These are phyloP conservation scores for Sycophila texana DNA, from an alignment of 2,888 invertebrate genomes.

Conservation along the genomic window DNA sequence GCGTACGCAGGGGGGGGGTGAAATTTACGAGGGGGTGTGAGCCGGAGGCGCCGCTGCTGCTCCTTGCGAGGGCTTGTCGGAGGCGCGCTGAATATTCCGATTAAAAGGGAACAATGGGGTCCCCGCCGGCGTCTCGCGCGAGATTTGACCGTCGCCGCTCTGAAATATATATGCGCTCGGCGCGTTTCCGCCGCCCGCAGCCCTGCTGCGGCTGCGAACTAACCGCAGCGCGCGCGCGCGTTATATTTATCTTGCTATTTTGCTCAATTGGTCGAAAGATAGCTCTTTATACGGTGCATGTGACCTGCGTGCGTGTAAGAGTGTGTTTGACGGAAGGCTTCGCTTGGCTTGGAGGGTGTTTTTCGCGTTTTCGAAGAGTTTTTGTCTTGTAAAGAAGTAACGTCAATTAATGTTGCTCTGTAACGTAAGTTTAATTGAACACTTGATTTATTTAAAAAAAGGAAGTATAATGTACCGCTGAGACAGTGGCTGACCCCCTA, in stretches of 20 bases:
- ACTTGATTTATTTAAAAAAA: too few relatives aligned
- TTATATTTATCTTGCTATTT: slow-evolving; percentile 46
- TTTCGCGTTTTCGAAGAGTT: too few relatives aligned
- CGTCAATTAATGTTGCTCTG: too few relatives aligned
- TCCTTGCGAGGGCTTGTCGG: slow-evolving; percentile 44
- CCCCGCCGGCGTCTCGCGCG: slow-evolving; percentile 46
- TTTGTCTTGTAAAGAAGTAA: too few relatives aligned
- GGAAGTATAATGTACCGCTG: too few relatives aligned
- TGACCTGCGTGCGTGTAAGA: too few relatives aligned
- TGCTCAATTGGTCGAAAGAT: slow-evolving; percentile 41
- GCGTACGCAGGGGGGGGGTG: background rate
- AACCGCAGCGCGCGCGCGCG: background rate
- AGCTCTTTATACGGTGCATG: background rate
- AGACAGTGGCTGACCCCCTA: too few relatives aligned
- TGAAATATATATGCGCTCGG: slow-evolving; percentile 14
- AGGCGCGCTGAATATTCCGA: slow-evolving; percentile 65
- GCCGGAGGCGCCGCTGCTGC: background rate
- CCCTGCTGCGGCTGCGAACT: too few relatives aligned
- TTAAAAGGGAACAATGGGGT: slow-evolving; percentile 66
- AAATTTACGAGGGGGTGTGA: slow-evolving; percentile 15
- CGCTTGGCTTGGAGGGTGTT: too few relatives aligned
- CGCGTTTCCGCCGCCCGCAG: background rate
- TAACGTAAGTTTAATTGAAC: too few relatives aligned
- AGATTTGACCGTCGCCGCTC: slow-evolving; percentile 32
- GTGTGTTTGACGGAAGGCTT: background rate